These are phyloP conservation scores for Lycia hirtaria DNA, from an alignment of 2,888 invertebrate genomes.

Conservation along the genomic window DNA sequence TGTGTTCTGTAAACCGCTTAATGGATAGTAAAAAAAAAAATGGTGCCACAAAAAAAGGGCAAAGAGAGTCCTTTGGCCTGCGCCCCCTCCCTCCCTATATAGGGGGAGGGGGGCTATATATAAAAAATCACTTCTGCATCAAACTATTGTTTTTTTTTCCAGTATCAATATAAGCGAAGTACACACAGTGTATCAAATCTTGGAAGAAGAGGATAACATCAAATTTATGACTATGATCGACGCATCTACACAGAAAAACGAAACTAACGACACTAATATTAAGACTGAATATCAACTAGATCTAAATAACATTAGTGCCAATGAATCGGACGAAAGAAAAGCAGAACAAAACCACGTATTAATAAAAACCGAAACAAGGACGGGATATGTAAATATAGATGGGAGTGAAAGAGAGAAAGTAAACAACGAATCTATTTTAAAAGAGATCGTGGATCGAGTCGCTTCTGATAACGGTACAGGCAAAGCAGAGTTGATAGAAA, in stretches of 20 bases:
- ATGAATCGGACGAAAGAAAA: slow-evolving; percentile 28
- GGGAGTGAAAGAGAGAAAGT: slow-evolving; percentile 74
- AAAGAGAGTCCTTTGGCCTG: too few species aligned
- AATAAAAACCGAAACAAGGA: slow-evolving; percentile 78
- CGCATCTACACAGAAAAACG: slow-evolving; percentile 53
- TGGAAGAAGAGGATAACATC: slow-evolving; percentile 80
- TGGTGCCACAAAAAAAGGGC: too few species aligned
- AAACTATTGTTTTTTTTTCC: slow-evolving; percentile 43
- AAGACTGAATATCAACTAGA: slow-evolving; percentile 35
- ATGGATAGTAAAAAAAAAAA: too few species aligned
- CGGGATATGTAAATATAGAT: slow-evolving; percentile 77
- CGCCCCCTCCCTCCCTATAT: too few species aligned
- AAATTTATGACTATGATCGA: slow-evolving; percentile 76
- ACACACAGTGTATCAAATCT: slow-evolving; percentile 75
- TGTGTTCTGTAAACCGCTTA: too few species aligned
- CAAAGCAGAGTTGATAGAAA: slow-evolving; percentile 44
- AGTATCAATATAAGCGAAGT: slow-evolving; percentile 81
- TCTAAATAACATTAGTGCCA: slow-evolving; percentile 22
- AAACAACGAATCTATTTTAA: slow-evolving; percentile 65
- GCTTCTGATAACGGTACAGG: slow-evolving; percentile 59
- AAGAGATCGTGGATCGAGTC: slow-evolving; percentile 67
- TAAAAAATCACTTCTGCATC: too few species aligned
- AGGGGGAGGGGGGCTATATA: too few species aligned
- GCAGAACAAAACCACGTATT: slow-evolving; percentile 60
- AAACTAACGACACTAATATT: slow-evolving; percentile 36